These are phyloP conservation scores for Epinephelus fuscoguttatus DNA, from an alignment of 2,113 vertebrate genomes.

Conservation along the genomic window DNA sequence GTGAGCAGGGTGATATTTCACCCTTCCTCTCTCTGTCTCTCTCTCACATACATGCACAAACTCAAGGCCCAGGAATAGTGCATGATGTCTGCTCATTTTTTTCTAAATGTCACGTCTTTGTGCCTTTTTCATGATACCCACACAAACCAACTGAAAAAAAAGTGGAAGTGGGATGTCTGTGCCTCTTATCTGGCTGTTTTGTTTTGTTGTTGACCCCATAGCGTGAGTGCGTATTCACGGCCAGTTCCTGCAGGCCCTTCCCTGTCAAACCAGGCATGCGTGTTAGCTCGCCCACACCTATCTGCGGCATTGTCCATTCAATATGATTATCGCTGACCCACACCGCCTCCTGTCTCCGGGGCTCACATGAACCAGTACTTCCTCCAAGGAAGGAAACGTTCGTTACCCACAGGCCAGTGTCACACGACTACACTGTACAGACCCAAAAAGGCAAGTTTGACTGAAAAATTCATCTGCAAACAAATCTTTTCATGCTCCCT, in stretches of 20 bases:
- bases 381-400: constrained; percentile 83
- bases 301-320: constrained; percentile 83
- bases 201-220: constrained; percentile 75
- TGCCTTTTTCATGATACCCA: constrained; percentile 54
- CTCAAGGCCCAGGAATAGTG: constrained; percentile 5
- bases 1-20: constrained; percentile 7
- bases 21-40: background rate
- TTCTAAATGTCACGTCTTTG: constrained; percentile 43
- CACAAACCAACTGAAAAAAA: constrained; percentile 39
- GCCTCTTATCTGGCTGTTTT: constrained; percentile 75
- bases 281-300: constrained; percentile 77
- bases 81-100: constrained; percentile 10
- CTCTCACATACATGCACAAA: background rate
- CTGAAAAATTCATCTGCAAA: constrained; percentile 33
- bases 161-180: constrained; percentile 64
- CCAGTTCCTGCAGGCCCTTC: constrained; percentile 75
- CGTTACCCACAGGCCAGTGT: constrained; percentile 74
- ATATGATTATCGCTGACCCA: constrained; percentile 82
- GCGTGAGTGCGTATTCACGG: constrained; percentile 69
- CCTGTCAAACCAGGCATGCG: constrained; percentile 68
- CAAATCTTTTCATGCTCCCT: constrained; percentile 1
- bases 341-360: constrained; percentile 84
- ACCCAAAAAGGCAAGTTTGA: constrained; percentile 64
- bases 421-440: constrained; percentile 65
- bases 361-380: constrained; percentile 81